phyloP scores from a whole-genome alignment of 2,113 vertebrate genomes.

The Dendrocopos noguchii region DNA sequence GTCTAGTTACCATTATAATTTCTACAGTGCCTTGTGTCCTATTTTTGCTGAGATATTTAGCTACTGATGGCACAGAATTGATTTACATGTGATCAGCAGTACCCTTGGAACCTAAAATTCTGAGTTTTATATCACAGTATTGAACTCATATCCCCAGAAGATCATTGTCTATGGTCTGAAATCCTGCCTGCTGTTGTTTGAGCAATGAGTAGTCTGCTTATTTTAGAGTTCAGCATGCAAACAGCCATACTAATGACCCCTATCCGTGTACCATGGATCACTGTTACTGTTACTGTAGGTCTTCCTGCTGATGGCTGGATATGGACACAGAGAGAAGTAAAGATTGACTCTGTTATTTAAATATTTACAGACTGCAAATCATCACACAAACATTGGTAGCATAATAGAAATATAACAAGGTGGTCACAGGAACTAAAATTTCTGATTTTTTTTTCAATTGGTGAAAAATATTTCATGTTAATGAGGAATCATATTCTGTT shows the following conservation, averaged over 20 bases:
- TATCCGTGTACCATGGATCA: background rate
- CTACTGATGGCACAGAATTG: background rate
- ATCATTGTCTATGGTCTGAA: background rate
- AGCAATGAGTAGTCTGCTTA: background rate
- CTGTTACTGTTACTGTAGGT: background rate
- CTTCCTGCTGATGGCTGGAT: background rate
- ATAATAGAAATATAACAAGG: background rate
- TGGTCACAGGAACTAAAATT: background rate
- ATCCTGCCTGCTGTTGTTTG: background rate
- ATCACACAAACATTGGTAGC: background rate
- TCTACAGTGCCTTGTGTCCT: background rate
- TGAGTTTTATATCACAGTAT: background rate
- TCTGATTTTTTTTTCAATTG: background rate
- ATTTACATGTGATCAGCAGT: background rate
- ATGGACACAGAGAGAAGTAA: background rate
- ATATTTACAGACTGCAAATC: background rate
- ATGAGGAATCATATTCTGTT: background rate
- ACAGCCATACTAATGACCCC: background rate
- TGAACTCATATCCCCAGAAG: background rate
- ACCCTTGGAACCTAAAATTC: background rate
- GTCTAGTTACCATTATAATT: background rate
- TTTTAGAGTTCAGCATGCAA: conserved; percentile 15
- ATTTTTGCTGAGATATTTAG: background rate
- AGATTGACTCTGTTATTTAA: background rate
- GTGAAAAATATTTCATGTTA: background rate